Percentiles rank a stretch among this genome's conserved stretches.
These are phyloP conservation scores for Euphydryas editha DNA, from an alignment of 2,888 invertebrate genomes.

Conservation along the genomic window DNA sequence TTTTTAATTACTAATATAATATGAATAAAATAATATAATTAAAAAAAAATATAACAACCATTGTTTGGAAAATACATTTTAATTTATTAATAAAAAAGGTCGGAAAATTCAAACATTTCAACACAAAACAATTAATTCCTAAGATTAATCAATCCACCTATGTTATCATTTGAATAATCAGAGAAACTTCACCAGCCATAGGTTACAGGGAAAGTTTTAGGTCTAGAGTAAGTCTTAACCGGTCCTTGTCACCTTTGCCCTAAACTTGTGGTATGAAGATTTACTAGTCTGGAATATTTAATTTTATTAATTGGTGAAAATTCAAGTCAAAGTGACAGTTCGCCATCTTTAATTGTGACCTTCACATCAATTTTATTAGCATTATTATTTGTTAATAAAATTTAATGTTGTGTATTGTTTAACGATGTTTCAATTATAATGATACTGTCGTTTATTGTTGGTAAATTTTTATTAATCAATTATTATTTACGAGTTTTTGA, in stretches of 20 bases:
- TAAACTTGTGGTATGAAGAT: slow-evolving; percentile 22
- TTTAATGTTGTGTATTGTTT: too few species aligned
- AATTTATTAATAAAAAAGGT: not conserved
- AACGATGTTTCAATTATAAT: too few species aligned
- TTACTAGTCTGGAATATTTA: not conserved
- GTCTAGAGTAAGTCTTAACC: slow-evolving; percentile 34
- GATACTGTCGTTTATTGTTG: too few species aligned
- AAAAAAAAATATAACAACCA: too few species aligned
- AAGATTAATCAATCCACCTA: not conserved
- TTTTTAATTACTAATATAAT: too few species aligned
- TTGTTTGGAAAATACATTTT: too few species aligned
- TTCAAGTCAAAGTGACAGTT: not conserved
- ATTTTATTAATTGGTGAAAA: slow-evolving; percentile 2
- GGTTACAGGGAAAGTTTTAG: slow-evolving; percentile 47
- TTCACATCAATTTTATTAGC: not conserved
- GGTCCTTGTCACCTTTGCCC: slow-evolving; percentile 28
- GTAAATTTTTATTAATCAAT: too few species aligned
- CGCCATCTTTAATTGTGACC: not conserved
- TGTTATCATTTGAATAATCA: not conserved
- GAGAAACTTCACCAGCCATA: slow-evolving; percentile 31
- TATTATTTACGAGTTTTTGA: too few species aligned
- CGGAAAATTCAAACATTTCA: not conserved
- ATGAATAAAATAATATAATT: too few species aligned
- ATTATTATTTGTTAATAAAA: too few species aligned
- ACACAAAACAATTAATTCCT: not conserved